Base-by-base conservation (phyloP, 2,888 invertebrate genomes). In the Acleris literana region DNA sequence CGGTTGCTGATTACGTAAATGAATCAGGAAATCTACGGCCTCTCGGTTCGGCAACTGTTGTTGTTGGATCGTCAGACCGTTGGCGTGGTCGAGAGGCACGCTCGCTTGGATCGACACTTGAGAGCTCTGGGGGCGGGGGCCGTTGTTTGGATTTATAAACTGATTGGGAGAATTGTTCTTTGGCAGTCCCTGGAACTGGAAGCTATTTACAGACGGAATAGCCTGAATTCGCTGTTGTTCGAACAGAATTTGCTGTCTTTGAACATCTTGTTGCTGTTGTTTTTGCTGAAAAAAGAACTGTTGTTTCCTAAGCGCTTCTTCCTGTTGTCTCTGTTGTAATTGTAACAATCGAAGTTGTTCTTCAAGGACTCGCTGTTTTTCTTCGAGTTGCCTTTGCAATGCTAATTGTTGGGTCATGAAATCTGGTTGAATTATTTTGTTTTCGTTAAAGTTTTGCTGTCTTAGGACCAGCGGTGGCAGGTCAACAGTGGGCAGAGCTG, bases 301-400 rank as follows among this genome's bases (percentile, higher is more conserved):
- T 69, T 87, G 88, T 55, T 89, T 82, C 29, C 85, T 84, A 67
- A 93, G 90, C 11, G 83, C 74, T 71, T 95, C 94, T 61, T 96
- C 95, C 78, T 96, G 96, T 75, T 96, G 95, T 63, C 93, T 90
- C 72, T 95, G 95, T 76, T 95, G 95, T 61, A 94, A 83, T 76
- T 95, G 95, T 46, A 96, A 83, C 65, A 94, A 87, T 13, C 93
- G 93, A 57, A 96, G 93, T 80, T 96, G 96, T 71, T 95, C 94
- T 79, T 96, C 96, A 17, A 96, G 82, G 44, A 94, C 86, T 68
- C 93, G 93, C 77, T 96, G 96, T 67, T 96, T 95, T 77, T 94
- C 94, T 79, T 95, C 95, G 25, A 95, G 78, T 73, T 93, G 92
- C 71, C 85, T 90, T 69, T 93, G 90, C 53, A 92, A 78, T 18